A percentile compares a stretch with the other conserved stretches of the same genome.
Conservation (phyloP, 2,113 vertebrate species). For the Anhinga rufa region DNA sequence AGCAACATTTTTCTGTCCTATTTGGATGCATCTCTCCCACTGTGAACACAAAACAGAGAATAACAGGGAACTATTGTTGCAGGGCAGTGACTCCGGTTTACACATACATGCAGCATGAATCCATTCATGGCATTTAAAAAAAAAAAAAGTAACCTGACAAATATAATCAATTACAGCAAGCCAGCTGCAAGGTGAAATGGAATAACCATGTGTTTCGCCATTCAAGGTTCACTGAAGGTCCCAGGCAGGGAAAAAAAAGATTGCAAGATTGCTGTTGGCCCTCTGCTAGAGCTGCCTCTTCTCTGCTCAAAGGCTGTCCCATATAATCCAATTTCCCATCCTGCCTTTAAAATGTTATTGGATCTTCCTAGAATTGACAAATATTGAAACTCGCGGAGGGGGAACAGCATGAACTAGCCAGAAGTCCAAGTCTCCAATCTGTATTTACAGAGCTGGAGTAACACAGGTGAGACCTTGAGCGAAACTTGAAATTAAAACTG, state of each 20-base stretch:
- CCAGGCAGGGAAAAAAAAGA: background rate
- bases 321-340: constrained; percentile 50
- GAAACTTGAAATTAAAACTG: background rate
- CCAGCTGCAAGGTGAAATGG: constrained; percentile 32
- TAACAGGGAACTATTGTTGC: background rate
- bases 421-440: background rate
- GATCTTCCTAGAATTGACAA: constrained; percentile 16
- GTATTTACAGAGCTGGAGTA: background rate
- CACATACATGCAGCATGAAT: background rate
- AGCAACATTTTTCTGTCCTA: background rate
- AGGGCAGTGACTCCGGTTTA: background rate
- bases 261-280: background rate
- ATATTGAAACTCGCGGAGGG: background rate
- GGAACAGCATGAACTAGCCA: background rate
- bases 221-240: constrained; percentile 26
- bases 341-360: constrained; percentile 22
- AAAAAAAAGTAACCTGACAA: background rate
- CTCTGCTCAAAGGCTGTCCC: background rate
- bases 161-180: constrained; percentile 37
- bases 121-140: background rate
- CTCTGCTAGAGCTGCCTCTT: background rate
- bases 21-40: background rate
- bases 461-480: background rate
- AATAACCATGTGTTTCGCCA: background rate
- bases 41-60: background rate